phyloP scores from a whole-genome alignment of 2,888 invertebrate species.

The Cylloceria caligata region DNA sequence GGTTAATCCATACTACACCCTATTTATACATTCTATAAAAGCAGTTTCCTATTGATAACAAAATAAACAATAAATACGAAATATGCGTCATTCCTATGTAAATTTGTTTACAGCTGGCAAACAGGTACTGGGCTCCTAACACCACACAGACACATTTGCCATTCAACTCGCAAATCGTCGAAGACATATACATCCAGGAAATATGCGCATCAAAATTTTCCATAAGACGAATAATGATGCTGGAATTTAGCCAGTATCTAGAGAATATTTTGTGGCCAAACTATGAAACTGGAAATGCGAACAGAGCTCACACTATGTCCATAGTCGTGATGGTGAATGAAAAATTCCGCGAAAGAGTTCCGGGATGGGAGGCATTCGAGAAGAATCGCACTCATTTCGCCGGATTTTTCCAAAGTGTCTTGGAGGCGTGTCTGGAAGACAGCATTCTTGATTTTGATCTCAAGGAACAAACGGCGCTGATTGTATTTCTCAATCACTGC shows the following conservation, averaged over 20 bases:
- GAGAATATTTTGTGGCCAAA: conserved; percentile 99
- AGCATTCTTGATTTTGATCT: conserved; percentile 84
- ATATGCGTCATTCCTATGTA: neutral
- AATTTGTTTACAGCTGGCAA: conserved; percentile 90
- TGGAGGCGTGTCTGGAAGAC: conserved; percentile 90
- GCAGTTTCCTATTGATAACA: no score
- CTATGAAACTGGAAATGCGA: conserved; percentile 90
- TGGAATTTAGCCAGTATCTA: conserved; percentile 98
- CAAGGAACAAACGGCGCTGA: conserved; percentile 93
- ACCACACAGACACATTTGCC: conserved; percentile 90
- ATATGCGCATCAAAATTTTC: conserved; percentile 94
- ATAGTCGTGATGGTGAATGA: conserved; percentile 99
- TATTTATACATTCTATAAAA: no score
- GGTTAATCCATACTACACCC: no score
- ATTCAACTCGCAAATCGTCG: conserved; percentile 92
- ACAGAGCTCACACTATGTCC: conserved; percentile 96
- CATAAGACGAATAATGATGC: conserved; percentile 95
- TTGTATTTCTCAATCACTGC: conserved; percentile 97
- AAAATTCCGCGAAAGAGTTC: conserved; percentile 98
- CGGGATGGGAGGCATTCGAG: conserved; percentile 97
- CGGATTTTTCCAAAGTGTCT: conserved; percentile 93
- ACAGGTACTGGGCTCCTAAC: conserved; percentile 97
- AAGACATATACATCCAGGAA: conserved; percentile 95
- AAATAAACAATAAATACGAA: neutral
- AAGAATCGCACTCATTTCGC: conserved; percentile 91